Conservation (phyloP, 2,797 vertebrate species). For the Cirrhinus molitorella region DNA sequence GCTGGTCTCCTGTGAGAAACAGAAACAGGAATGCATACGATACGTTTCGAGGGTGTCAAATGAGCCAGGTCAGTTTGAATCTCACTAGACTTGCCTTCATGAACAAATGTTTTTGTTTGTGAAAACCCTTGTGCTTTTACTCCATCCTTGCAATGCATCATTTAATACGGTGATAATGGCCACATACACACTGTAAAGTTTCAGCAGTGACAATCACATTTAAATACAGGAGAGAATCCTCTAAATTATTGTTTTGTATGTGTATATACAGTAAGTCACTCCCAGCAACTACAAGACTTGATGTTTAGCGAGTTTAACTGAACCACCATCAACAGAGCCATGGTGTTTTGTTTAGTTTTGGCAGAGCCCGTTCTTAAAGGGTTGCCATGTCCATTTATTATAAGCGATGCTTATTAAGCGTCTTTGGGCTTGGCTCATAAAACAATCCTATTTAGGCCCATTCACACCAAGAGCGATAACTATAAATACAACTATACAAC, state of each 20-base stretch:
- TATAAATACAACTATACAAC: too few relatives aligned
- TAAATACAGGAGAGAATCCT: background rate
- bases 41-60: background rate
- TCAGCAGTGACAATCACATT: background rate
- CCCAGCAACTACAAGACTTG: background rate
- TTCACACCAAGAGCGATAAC: too few relatives aligned
- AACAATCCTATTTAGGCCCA: background rate
- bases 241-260: background rate
- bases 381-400: background rate
- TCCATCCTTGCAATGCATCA: background rate
- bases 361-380: background rate
- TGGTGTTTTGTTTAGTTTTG: background rate
- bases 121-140: conserved; percentile 24
- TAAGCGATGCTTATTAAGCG: background rate
- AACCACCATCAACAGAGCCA: background rate
- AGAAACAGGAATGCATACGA: background rate
- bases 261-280: background rate
- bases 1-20: conserved; percentile 81
- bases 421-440: background rate
- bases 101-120: conserved; percentile 17
- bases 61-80: background rate
- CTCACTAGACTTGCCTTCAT: conserved; percentile 15
- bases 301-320: background rate
- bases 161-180: conserved; percentile 6
- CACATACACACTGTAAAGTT: background rate